These are phyloP conservation scores for Drosophila santomea DNA, from an alignment of 1,140 invertebrate species.

Conservation along the genomic window DNA sequence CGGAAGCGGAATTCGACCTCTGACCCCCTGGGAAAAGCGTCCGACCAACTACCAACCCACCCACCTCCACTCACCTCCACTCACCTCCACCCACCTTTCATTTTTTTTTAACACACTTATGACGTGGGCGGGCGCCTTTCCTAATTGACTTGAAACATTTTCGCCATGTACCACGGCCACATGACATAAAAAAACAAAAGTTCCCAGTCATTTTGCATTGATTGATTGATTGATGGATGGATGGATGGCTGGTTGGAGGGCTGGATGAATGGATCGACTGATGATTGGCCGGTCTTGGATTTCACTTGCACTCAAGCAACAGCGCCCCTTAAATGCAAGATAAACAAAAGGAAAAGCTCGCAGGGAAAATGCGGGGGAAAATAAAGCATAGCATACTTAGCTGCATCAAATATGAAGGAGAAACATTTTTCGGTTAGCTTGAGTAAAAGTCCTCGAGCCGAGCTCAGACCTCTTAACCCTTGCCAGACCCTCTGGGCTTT, in stretches of 20 bases:
- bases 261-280: constrained; percentile 9
- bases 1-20: constrained; percentile 35
- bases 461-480: constrained; percentile 4
- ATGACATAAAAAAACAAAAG: constrained; percentile 20
- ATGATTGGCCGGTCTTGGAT: constrained; percentile 45
- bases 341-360: constrained; percentile 7
- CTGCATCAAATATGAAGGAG: constrained; percentile 48
- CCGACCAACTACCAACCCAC: no score
- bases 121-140: constrained; percentile 19
- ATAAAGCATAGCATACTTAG: constrained; percentile 61
- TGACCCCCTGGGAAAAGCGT: constrained; percentile 1
- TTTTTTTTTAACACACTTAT: constrained; percentile 16
- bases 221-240: constrained; percentile 32
- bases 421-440: constrained; percentile 1
- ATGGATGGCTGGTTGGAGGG: no score
- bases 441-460: constrained; percentile 1
- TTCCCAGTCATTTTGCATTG: constrained; percentile 53
- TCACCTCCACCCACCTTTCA: neutral
- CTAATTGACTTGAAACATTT: constrained; percentile 50
- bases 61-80: no score
- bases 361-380: constrained; percentile 3
- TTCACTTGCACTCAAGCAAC: constrained; percentile 44
- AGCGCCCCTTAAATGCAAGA: constrained; percentile 17
- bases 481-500: neutral
- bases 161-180: constrained; percentile 8